Conservation (phyloP, 2,797 vertebrate species). For the Enoplosus armatus region DNA sequence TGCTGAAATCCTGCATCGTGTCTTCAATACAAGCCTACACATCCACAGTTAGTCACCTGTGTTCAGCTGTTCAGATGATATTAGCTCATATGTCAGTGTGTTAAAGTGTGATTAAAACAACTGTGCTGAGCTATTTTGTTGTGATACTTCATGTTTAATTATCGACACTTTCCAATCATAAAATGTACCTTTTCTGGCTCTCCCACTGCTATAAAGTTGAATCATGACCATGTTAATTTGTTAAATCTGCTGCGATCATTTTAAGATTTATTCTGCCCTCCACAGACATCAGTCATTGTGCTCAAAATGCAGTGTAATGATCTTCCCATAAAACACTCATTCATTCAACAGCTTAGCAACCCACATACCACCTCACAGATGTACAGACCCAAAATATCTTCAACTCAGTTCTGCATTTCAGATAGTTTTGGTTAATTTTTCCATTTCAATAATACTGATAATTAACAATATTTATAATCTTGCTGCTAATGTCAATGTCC, state of each 20-base stretch:
- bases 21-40: background rate
- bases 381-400: background rate
- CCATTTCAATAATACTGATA: background rate
- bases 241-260: constrained; percentile 2
- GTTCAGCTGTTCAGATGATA: background rate
- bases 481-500: background rate
- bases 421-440: constrained; percentile 15
- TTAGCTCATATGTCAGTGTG: background rate
- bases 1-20: constrained; percentile 4
- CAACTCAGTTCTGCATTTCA: constrained; percentile 1
- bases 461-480: constrained; percentile 8
- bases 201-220: background rate
- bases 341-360: constrained; percentile 12
- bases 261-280: constrained; percentile 21
- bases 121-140: background rate
- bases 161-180: background rate
- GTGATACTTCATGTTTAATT: constrained; percentile 16
- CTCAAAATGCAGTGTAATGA: constrained; percentile 23
- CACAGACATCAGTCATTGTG: constrained; percentile 29
- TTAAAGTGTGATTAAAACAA: constrained; percentile 24
- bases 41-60: background rate
- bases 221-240: constrained; percentile 22
- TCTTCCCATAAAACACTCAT: constrained; percentile 13
- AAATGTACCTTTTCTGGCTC: background rate
- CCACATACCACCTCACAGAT: background rate